Evolutionary conservation across 1,140 invertebrate genomes (phyloP).

Genomic region (Leucophenga varia): DNA sequence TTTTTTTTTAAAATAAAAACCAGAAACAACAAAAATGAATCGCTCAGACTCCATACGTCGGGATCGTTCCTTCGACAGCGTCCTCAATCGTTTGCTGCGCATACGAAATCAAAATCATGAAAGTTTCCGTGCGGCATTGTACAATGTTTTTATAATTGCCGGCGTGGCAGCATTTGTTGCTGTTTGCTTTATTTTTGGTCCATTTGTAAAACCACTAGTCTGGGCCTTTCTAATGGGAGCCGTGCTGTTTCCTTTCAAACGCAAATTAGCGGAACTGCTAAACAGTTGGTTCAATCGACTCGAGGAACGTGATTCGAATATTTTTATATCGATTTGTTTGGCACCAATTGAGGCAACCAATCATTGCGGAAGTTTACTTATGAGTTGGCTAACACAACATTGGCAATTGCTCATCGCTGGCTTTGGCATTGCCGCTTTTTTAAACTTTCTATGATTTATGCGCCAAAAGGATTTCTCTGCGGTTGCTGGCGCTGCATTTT

Average conservation of each 20-base stretch:
- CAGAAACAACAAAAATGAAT: slow-evolving; percentile 40
- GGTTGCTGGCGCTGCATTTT: slow-evolving; percentile 57
- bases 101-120: slow-evolving; percentile 52
- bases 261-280: slow-evolving; percentile 64
- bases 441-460: slow-evolving; percentile 58
- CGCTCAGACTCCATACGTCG: slow-evolving; percentile 46
- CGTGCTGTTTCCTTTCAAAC: slow-evolving; percentile 83
- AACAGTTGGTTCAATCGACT: slow-evolving; percentile 68
- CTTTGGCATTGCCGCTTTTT: slow-evolving; percentile 35
- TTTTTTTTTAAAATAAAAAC: no score
- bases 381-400: slow-evolving; percentile 60
- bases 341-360: slow-evolving; percentile 72
- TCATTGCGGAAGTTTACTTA: slow-evolving; percentile 67
- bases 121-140: slow-evolving; percentile 78
- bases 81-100: slow-evolving; percentile 40
- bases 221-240: slow-evolving; percentile 92
- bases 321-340: slow-evolving; percentile 66
- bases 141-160: slow-evolving; percentile 77
- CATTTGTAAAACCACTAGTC: slow-evolving; percentile 87
- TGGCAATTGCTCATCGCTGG: slow-evolving; percentile 59
- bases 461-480: slow-evolving; percentile 60
- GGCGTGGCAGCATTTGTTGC: slow-evolving; percentile 79
- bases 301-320: slow-evolving; percentile 61
- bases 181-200: slow-evolving; percentile 71
- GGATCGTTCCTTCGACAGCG: slow-evolving; percentile 53